Evolutionary conservation across 1,140 invertebrate species (phyloP).

Genomic region (Aphelenchoides avenae): DNA sequence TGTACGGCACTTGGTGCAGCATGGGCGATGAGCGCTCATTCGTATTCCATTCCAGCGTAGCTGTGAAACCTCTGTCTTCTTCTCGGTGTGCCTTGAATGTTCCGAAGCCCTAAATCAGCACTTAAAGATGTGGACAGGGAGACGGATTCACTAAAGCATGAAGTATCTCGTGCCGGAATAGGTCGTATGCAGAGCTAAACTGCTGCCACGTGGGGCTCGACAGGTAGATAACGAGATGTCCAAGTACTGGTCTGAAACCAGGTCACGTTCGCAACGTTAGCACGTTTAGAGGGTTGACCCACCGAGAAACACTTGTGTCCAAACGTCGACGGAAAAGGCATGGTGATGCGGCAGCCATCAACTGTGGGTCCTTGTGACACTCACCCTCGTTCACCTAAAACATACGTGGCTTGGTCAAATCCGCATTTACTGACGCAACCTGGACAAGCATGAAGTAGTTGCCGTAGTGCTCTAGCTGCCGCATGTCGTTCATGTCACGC

Average conservation of each 20-base stretch:
- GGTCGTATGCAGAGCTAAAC: slow-evolving; percentile 21
- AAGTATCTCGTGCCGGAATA: slow-evolving; percentile 38
- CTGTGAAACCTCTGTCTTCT: not conserved
- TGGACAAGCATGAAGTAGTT: too few species aligned
- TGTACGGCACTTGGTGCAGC: slow-evolving; percentile 7
- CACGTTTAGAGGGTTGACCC: too few species aligned
- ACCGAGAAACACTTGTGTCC: too few species aligned
- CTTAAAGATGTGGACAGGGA: not conserved
- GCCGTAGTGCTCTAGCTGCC: too few species aligned
- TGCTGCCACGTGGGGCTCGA: slow-evolving; percentile 21
- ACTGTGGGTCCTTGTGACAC: too few species aligned
- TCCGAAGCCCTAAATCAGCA: not conserved
- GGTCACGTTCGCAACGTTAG: too few species aligned
- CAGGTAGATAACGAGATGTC: slow-evolving; percentile 22
- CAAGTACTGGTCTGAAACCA: slow-evolving; percentile 32
- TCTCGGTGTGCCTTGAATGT: not conserved
- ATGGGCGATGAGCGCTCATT: not conserved
- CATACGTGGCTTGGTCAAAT: too few species aligned
- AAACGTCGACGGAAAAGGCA: too few species aligned
- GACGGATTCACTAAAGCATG: slow-evolving; percentile 33
- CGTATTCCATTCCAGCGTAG: not conserved
- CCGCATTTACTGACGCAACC: too few species aligned
- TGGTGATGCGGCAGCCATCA: too few species aligned
- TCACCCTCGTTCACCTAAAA: too few species aligned
- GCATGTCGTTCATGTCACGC: too few species aligned